Conservation (phyloP, 2,113 vertebrate genomes). For the Pseudonaja textilis region DNA sequence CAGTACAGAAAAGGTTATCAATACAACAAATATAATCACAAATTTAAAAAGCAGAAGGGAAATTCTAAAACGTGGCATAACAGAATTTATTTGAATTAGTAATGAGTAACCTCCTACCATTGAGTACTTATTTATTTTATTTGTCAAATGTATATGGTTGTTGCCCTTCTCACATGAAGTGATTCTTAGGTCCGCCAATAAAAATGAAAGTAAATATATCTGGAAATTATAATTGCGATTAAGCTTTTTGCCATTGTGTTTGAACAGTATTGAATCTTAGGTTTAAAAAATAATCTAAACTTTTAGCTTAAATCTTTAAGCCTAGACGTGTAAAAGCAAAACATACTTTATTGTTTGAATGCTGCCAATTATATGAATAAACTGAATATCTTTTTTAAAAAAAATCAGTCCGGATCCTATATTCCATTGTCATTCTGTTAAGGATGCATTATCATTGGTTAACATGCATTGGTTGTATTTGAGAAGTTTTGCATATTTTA, state of each 20-base stretch:
- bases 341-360: neutral
- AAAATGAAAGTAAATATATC: neutral
- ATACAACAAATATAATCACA: neutral
- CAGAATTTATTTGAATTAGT: neutral
- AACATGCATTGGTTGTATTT: neutral
- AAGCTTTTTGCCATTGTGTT: neutral
- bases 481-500: neutral
- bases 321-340: neutral
- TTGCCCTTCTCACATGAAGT: neutral
- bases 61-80: neutral
- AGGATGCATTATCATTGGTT: neutral
- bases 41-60: neutral
- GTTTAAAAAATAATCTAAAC: neutral
- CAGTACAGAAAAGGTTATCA: neutral
- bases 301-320: neutral
- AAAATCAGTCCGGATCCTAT: neutral
- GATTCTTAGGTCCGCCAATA: neutral
- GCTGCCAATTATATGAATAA: neutral
- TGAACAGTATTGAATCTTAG: neutral
- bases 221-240: neutral
- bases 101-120: neutral
- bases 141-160: neutral
- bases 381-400: neutral
- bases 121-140: neutral
- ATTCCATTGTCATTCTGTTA: neutral